A percentile compares a stretch with the other conserved stretches of the same genome.
Conservation (phyloP, 2,113 vertebrate species). For the Archocentrus centrarchus region DNA sequence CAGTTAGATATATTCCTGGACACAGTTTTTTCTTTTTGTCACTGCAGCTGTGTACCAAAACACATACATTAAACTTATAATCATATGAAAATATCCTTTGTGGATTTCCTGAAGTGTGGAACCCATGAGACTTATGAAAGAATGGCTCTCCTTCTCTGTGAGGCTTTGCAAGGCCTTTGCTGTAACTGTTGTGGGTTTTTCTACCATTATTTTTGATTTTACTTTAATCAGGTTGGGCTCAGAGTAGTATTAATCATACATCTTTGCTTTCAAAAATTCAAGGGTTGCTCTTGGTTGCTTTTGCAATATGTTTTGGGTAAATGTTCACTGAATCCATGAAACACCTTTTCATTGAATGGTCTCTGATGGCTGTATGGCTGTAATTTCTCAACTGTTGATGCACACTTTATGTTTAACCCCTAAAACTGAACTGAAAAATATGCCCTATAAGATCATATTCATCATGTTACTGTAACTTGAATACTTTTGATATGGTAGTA, state of each 20-base stretch:
- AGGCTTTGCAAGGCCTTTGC: neutral
- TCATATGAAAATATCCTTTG: neutral
- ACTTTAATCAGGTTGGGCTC: no score
- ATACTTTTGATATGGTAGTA: no score
- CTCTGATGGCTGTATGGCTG: neutral
- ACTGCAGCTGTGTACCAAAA: neutral
- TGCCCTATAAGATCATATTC: neutral
- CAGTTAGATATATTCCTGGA: neutral
- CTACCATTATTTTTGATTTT: neutral
- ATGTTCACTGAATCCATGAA: neutral
- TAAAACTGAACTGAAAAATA: neutral
- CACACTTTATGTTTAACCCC: neutral
- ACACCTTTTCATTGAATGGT: no score
- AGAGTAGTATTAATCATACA: neutral
- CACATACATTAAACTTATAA: neutral
- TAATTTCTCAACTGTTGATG: neutral
- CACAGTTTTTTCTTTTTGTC: neutral
- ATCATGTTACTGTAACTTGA: neutral
- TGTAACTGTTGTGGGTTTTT: neutral
- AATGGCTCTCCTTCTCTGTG: neutral
- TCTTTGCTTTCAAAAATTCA: neutral
- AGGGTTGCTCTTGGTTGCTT: neutral
- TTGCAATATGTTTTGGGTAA: neutral
- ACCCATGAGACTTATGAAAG: neutral
- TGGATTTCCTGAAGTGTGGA: neutral